These are phyloP conservation scores for Gorsachius magnificus DNA, from an alignment of 2,797 vertebrate species.

Conservation along the genomic window DNA sequence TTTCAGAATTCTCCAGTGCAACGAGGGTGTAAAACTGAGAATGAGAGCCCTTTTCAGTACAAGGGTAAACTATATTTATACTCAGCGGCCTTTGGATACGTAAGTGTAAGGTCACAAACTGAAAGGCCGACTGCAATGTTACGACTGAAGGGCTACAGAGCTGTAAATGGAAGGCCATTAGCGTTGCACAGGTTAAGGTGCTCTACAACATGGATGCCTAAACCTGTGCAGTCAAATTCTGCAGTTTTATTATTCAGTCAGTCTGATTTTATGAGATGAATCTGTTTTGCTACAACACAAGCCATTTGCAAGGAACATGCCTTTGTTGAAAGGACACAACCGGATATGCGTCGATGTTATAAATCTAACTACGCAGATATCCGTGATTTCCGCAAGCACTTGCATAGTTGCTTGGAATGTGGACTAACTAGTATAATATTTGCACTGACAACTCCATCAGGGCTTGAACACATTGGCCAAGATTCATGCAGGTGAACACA, in stretches of 20 bases:
- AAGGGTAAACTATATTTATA: background rate
- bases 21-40: background rate
- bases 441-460: background rate
- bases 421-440: slow-evolving; percentile 1
- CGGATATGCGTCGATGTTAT: background rate
- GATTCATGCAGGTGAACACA: background rate
- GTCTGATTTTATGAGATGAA: background rate
- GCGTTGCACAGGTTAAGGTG: background rate
- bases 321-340: background rate
- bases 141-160: background rate
- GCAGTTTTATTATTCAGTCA: background rate
- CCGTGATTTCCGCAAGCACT: background rate
- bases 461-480: background rate
- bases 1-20: background rate
- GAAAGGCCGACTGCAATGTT: background rate
- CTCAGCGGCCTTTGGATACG: background rate
- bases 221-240: background rate
- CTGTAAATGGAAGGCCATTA: background rate
- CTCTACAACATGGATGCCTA: background rate
- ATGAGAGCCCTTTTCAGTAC: background rate
- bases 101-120: background rate
- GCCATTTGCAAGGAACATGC: background rate
- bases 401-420: background rate
- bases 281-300: background rate
- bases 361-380: background rate